Evolutionary conservation across 1,140 invertebrate genomes (phyloP), one percentile per base, ranked within the genome.

Genomic region (Chironomus striatipennis): DNA sequence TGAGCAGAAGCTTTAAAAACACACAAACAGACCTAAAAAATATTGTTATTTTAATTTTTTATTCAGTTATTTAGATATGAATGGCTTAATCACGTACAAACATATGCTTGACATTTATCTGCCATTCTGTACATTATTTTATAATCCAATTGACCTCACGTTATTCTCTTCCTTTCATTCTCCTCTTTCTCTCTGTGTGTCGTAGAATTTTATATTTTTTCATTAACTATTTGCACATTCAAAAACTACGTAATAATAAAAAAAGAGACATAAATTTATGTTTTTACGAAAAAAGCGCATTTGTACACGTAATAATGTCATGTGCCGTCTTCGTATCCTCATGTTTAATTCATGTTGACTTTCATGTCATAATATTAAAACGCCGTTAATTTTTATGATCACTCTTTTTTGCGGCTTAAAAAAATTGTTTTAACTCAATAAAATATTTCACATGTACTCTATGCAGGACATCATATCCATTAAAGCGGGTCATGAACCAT

Each of bases 331-430:
- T 57, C 47, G 15, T n/a, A n/a, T 57, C n/a, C 47, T 57, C 47
- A 57, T 57, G 47, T 57, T 57, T 57, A 57, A 57, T 57, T 57
- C 47, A 57, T 57, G n/a, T 57, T 57, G 47, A 57, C 47, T 57
- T 57, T 15, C 12, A 12, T 57, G 10, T 57, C 47, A 57, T n/a
- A 57, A n/a, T 57, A 57, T 57, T 57, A 57, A 57, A 57, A 10
- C 47, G 47, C 47, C 47, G 47, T 57, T 57, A 57, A 57, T 57
- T 57, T 57, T 57, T 57, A 57, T 57, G 47, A n/a, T 57, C 47
- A 34, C 5, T 34, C n/a, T 34, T 34, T 34, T 34, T 34, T 34
- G 24, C 24, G 24, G 24, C 24, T 34, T 34, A 57, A 57, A 57
- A n/a, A 57, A 57, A 57, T 15, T 34, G 5, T 34, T 34, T 34